A percentile compares a stretch with the other conserved stretches of the same genome.
Conservation (phyloP, 1,140 invertebrate species). For the Homalodisca vitripennis region DNA sequence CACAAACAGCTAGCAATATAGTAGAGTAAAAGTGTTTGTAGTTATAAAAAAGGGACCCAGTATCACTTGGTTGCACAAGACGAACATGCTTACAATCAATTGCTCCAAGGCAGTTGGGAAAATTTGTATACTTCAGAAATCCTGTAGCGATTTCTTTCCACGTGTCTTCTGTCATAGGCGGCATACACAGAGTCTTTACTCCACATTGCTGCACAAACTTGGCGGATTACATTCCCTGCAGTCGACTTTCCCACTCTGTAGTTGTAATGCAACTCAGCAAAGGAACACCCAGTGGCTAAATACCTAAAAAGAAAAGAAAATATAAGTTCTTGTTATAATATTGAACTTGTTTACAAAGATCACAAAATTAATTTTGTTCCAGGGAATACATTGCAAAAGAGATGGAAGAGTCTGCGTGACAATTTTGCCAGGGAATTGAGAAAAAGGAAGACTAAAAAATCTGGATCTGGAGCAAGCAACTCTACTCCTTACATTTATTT, state of each 20-base stretch:
- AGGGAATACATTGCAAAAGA: conserved; percentile 3
- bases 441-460: background rate
- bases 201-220: background rate
- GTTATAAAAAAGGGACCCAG: background rate
- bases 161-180: background rate
- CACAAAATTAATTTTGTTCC: too few relatives aligned
- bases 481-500: background rate
- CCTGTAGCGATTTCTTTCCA: background rate
- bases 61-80: background rate
- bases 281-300: conserved; percentile 4
- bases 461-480: background rate
- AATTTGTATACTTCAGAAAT: conserved; percentile 1
- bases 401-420: background rate
- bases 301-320: conserved; percentile 18
- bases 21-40: conserved; percentile 11
- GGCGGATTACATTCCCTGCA: background rate
- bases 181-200: background rate
- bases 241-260: background rate
- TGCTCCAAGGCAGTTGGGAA: background rate
- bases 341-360: too few relatives aligned
- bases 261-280: background rate
- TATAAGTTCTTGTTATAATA: too few relatives aligned
- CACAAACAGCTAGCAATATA: conserved; percentile 9
- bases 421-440: background rate
- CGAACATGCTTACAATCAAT: background rate